A percentile compares a stretch with the other conserved stretches of the same genome.
Conservation (phyloP, 2,797 vertebrate genomes). For the Lacerta bilineata region DNA sequence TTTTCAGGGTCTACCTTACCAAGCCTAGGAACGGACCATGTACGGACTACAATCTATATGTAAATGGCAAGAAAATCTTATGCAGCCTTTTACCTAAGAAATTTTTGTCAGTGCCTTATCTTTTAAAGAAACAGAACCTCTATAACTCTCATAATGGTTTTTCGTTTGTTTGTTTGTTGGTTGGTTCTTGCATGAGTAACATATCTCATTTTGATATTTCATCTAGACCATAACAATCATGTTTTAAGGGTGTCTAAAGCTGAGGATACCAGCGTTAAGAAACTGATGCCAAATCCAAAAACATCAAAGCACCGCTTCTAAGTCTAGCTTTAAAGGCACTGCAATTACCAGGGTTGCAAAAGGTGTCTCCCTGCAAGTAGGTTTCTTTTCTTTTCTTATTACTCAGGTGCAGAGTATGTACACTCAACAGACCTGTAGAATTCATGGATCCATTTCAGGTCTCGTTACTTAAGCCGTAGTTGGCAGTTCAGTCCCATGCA, state of each 20-base stretch:
- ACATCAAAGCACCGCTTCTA: slow-evolving; percentile 68
- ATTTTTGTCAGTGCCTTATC: slow-evolving; percentile 95
- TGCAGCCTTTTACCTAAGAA: slow-evolving; percentile 90
- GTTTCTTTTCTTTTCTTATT: slow-evolving; percentile 65
- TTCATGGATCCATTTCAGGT: slow-evolving; percentile 58
- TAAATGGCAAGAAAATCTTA: slow-evolving; percentile 85
- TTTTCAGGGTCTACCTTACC: slow-evolving; percentile 83
- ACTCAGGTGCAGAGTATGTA: slow-evolving; percentile 75
- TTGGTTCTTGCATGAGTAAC: slow-evolving; percentile 70
- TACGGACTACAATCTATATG: slow-evolving; percentile 82
- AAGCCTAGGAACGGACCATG: slow-evolving; percentile 81
- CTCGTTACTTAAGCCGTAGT: slow-evolving; percentile 66
- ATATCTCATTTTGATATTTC: slow-evolving; percentile 71
- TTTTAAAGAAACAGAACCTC: slow-evolving; percentile 84
- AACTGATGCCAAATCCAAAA: slow-evolving; percentile 72
- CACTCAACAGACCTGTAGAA: slow-evolving; percentile 57
- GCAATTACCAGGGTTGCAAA: slow-evolving; percentile 73
- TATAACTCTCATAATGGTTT: slow-evolving; percentile 75
- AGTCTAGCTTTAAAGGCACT: slow-evolving; percentile 78
- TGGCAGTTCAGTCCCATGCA: slow-evolving; percentile 57
- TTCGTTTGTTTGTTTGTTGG: slow-evolving; percentile 60
- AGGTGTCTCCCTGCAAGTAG: slow-evolving; percentile 63
- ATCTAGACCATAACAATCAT: slow-evolving; percentile 67
- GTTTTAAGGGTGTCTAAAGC: slow-evolving; percentile 69
- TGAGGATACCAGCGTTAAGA: slow-evolving; percentile 72